phyloP scores from a whole-genome alignment of 2,113 vertebrate species.

The Struthio camelus region DNA sequence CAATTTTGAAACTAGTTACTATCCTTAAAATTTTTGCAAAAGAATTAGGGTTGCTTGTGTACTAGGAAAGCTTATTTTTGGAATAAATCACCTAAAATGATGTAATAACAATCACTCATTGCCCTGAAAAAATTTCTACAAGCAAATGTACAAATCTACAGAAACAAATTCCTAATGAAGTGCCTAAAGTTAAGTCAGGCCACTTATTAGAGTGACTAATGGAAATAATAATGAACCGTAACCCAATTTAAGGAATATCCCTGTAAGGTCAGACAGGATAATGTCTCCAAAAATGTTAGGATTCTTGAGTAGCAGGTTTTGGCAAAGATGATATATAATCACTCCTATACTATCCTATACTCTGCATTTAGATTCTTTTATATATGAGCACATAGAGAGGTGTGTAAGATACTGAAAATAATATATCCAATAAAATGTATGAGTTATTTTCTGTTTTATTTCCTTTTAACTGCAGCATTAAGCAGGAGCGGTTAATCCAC shows the following conservation, averaged over 20 bases:
- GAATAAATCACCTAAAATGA: neutral
- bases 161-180: neutral
- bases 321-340: neutral
- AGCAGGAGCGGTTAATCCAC: neutral
- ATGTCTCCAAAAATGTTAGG: neutral
- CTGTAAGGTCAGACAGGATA: neutral
- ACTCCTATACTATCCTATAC: neutral
- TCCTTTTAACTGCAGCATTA: too few species aligned
- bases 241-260: neutral
- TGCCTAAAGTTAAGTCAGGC: neutral
- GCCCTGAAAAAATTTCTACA: neutral
- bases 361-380: neutral
- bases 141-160: neutral
- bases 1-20: neutral
- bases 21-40: neutral
- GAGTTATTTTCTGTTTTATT: neutral
- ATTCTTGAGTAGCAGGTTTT: neutral
- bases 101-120: too few species aligned
- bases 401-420: neutral
- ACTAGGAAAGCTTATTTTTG: neutral
- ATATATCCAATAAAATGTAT: neutral
- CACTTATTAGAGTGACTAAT: neutral
- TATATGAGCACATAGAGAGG: neutral
- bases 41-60: neutral
- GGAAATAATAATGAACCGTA: neutral